phyloP scores from a whole-genome alignment of 2,113 vertebrate genomes.

The Psephotus haematonotus region DNA sequence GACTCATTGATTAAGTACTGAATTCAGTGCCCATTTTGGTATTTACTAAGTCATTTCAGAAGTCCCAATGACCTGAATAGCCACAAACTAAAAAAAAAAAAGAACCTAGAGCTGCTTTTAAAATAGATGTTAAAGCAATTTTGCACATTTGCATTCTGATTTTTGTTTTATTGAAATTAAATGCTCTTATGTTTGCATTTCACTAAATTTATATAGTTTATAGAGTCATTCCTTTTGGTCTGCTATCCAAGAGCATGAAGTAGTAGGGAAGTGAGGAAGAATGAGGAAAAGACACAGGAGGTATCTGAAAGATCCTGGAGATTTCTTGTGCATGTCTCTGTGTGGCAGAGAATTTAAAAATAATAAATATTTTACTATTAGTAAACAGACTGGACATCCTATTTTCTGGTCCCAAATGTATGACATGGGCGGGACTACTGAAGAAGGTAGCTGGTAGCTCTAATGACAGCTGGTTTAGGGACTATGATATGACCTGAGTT shows the following conservation, averaged over 20 bases:
- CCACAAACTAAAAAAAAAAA: background rate
- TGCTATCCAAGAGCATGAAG: background rate
- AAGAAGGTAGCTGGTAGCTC: background rate
- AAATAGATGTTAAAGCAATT: background rate
- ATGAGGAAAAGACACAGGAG: background rate
- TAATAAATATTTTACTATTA: background rate
- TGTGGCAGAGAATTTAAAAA: background rate
- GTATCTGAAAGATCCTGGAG: background rate
- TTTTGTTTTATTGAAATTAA: background rate
- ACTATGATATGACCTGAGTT: background rate
- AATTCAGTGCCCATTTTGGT: background rate
- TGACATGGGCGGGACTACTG: background rate
- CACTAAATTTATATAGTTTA: background rate
- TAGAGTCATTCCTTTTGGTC: background rate
- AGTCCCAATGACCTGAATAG: background rate
- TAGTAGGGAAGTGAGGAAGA: background rate
- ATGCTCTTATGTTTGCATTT: background rate
- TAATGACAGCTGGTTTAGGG: background rate
- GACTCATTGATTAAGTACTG: background rate
- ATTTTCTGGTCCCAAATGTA: background rate
- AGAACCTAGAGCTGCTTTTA: background rate
- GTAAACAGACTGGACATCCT: background rate
- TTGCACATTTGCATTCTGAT: accelerated
- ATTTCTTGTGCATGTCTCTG: background rate
- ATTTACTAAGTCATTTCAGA: background rate